Evolutionary conservation across 2,888 invertebrate genomes (phyloP), one percentile per base, ranked within the genome.

Genomic region (Eupithecia abbreviata): DNA sequence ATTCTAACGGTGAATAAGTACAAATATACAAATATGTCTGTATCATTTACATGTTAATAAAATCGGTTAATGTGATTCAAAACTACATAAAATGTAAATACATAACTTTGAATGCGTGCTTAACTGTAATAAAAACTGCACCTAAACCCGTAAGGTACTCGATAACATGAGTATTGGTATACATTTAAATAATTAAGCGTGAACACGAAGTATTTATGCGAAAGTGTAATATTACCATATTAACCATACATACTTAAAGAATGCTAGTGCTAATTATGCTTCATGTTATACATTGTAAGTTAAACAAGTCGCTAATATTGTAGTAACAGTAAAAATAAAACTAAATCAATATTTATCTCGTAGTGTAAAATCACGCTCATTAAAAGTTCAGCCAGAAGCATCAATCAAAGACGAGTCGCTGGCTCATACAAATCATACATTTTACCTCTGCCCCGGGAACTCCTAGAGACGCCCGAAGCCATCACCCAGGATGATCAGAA

Each of bases 191-290:
- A 75, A 74, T 73, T 72, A 49, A 72, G 71, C 51, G 58, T 45
- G 41, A 71, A 51, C 74, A 71, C 51, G 65, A 71, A 58, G 55
- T 18, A 58, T n/a, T 58, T 58, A 58, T 58, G 18, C 55, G 55
- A 43, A 71, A 73, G 80, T 78, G 80, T 78, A 76, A 81, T 81
- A 80, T 79, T 79, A 71, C 72, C 62, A 62, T 62, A 62, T 62
- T 12, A 30, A 30, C 18, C 62, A 62, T 62, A 30, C 62, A 62
- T 62, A 30, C 30, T 3, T 62, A 30, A 62, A 4, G 62, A 30
- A 7, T 55, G n/a, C n/a, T 55, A 55, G 55, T n/a, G 0, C 6
- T 55, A n/a, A 55, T n/a, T n/a, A 58, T 18, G 58, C 18, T 58
- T 58, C 58, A 10, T 58, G 18, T 10, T 30, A 18, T 58, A 3